phyloP scores from a whole-genome alignment of 2,797 vertebrate genomes.

The Mus spretus region DNA sequence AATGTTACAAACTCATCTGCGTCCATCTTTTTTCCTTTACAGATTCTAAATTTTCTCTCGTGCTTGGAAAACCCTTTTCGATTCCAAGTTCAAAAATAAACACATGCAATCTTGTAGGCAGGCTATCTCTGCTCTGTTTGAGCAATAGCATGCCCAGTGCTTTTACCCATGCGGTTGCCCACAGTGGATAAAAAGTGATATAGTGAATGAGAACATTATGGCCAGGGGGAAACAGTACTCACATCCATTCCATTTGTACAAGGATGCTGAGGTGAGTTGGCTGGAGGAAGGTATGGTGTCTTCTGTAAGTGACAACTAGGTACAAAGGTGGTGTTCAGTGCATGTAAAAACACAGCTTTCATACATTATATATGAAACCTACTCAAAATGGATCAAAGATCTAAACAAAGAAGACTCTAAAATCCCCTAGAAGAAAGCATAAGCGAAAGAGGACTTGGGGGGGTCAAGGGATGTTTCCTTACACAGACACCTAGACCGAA shows the following conservation, averaged over 20 bases:
- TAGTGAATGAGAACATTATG: not conserved
- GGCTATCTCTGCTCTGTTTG: slow-evolving; percentile 27
- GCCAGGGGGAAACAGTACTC: not conserved
- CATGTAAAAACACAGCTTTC: not conserved
- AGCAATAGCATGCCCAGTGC: not conserved
- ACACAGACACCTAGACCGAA: not conserved
- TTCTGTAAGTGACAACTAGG: not conserved
- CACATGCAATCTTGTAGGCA: slow-evolving; percentile 40
- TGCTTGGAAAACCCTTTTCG: slow-evolving; percentile 48
- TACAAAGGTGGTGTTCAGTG: not conserved
- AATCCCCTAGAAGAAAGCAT: not conserved
- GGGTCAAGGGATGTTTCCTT: not conserved
- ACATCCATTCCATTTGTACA: not conserved
- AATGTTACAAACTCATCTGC: not conserved
- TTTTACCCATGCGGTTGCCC: not conserved
- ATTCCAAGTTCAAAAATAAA: slow-evolving; percentile 70
- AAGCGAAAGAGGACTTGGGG: not conserved
- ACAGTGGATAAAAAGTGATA: not conserved
- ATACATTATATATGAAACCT: not conserved
- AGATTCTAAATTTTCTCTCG: slow-evolving; percentile 21
- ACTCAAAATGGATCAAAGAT: not conserved
- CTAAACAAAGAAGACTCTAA: not conserved
- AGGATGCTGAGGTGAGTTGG: not conserved
- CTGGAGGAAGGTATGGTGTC: not conserved
- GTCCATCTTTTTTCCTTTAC: slow-evolving; percentile 41